phyloP scores from a whole-genome alignment of 2,113 vertebrate species.

The Ondatra zibethicus region DNA sequence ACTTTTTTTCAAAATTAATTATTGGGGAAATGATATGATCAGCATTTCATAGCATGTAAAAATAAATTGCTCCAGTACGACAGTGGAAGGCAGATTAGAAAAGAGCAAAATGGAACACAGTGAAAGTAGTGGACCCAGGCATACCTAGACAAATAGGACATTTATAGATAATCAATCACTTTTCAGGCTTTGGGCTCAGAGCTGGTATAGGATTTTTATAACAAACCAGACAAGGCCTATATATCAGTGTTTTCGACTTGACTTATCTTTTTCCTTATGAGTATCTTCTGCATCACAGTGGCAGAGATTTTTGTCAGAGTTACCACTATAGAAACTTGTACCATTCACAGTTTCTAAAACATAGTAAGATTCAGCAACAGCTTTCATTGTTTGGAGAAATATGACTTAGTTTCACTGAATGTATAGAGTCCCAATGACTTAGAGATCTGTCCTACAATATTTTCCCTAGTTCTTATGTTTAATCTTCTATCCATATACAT shows the following conservation, averaged over 20 bases:
- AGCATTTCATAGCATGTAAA: background rate
- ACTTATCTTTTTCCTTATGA: background rate
- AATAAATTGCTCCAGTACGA: background rate
- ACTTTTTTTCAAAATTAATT: slow-evolving; percentile 13
- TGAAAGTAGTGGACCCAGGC: background rate
- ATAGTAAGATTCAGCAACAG: background rate
- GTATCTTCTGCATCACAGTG: background rate
- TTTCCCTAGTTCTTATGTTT: background rate
- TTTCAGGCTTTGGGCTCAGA: background rate
- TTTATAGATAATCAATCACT: background rate
- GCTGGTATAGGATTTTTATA: background rate
- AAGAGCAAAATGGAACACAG: background rate
- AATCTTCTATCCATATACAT: background rate
- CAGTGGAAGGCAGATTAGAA: background rate
- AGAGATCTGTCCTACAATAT: background rate
- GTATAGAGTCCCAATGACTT: background rate
- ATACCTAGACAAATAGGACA: no score
- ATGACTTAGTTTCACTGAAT: background rate
- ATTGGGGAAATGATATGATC: background rate
- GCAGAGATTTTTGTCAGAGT: background rate
- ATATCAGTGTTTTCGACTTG: background rate
- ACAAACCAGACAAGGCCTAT: background rate
- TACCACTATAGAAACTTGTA: background rate
- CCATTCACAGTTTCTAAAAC: background rate
- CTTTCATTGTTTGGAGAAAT: background rate